Conservation (phyloP, 2,888 invertebrate species). For the Petrophora chlorosata region DNA sequence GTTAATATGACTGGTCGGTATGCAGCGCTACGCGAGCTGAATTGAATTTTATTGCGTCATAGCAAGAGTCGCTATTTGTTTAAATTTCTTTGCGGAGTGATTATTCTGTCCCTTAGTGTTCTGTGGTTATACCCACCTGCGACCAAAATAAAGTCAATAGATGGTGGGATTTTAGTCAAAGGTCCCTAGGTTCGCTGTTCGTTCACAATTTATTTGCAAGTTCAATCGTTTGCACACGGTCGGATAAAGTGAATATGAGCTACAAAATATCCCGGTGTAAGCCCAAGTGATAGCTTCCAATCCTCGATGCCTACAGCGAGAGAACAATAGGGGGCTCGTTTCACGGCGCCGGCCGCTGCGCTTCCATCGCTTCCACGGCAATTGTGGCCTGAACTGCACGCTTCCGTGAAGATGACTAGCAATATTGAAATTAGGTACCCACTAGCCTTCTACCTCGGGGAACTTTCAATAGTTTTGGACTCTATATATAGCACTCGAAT, state of each 20-base stretch:
- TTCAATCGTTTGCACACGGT: constrained; percentile 6
- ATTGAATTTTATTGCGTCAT: no score
- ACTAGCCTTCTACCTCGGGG: not conserved
- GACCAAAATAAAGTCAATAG: no score
- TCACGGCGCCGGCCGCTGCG: constrained; percentile 27
- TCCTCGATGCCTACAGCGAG: constrained; percentile 1
- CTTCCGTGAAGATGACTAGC: constrained; percentile 36
- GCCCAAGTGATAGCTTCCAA: constrained; percentile 1
- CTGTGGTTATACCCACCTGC: no score
- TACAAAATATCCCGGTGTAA: constrained; percentile 4
- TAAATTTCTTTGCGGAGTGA: no score
- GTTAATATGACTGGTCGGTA: no score
- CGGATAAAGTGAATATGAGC: constrained; percentile 4
- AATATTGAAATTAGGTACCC: constrained; percentile 8
- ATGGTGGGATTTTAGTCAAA: no score
- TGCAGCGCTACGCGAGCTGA: no score
- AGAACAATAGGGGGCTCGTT: constrained; percentile 39
- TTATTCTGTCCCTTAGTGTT: no score
- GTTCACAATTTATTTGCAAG: constrained; percentile 1
- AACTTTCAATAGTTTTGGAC: constrained; percentile 9
- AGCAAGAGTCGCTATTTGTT: no score
- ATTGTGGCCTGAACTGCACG: constrained; percentile 39
- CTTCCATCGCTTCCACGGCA: constrained; percentile 19
- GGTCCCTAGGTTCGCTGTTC: no score
- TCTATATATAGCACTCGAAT: not conserved